These are phyloP conservation scores for Gopherus flavomarginatus DNA, from an alignment of 2,113 vertebrate species.

Conservation along the genomic window DNA sequence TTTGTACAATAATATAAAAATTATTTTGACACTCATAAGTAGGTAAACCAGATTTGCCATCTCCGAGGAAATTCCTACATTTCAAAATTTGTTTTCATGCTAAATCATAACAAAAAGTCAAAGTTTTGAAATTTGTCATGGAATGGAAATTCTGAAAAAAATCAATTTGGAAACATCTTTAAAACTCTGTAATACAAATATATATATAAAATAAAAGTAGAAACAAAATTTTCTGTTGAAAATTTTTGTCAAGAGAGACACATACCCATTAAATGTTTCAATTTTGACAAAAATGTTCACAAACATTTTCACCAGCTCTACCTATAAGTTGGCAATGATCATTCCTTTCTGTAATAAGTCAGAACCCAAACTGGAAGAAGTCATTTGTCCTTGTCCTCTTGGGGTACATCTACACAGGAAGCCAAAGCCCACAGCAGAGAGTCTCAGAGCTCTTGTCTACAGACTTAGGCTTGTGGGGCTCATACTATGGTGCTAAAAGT, in stretches of 20 bases:
- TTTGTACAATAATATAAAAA: slow-evolving; percentile 1
- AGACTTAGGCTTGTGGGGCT: not conserved
- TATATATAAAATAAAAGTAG: slow-evolving; percentile 33
- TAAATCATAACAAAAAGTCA: slow-evolving; percentile 53
- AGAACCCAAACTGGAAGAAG: not conserved
- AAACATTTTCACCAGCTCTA: not conserved
- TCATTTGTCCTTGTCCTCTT: not conserved
- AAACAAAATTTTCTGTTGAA: slow-evolving; percentile 18
- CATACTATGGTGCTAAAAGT: not conserved
- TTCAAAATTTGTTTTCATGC: slow-evolving; percentile 46
- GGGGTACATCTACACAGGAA: not conserved
- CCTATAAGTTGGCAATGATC: not conserved
- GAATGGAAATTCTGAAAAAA: slow-evolving; percentile 57
- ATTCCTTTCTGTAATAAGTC: not conserved
- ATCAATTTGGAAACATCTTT: slow-evolving; percentile 34
- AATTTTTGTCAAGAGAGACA: not conserved
- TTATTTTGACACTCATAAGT: not conserved
- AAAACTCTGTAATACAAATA: slow-evolving; percentile 29
- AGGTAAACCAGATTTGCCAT: not conserved
- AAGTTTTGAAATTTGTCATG: slow-evolving; percentile 60
- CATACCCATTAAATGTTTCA: not conserved
- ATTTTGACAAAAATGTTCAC: not conserved
- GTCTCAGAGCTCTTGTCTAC: not conserved
- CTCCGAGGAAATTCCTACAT: slow-evolving; percentile 47
- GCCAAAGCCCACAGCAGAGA: not conserved